Evolutionary conservation across 2,888 invertebrate species (phyloP).

Genomic region (Tinea pellionella): DNA sequence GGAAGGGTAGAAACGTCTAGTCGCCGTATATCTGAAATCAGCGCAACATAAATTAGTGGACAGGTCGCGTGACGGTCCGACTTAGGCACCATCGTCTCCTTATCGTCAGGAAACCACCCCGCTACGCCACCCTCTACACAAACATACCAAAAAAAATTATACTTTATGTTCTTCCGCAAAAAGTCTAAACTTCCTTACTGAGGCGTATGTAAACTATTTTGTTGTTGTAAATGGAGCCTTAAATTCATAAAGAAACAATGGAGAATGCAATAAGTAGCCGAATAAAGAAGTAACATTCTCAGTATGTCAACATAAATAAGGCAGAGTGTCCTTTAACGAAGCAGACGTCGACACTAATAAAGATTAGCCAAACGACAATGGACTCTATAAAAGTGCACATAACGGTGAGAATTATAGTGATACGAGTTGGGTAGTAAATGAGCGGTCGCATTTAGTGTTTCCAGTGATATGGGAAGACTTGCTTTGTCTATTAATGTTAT

Average conservation of each 20-base stretch:
- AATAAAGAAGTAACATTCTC: constrained; percentile 60
- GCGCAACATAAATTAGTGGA: constrained; percentile 66
- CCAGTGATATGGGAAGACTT: constrained; percentile 67
- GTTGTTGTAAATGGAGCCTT: not conserved
- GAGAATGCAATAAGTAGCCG: not conserved
- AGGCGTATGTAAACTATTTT: constrained; percentile 21
- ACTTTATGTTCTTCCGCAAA: constrained; percentile 34
- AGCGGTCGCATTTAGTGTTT: constrained; percentile 61
- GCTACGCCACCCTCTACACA: constrained; percentile 26
- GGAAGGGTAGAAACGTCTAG: constrained; percentile 39
- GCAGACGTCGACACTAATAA: constrained; percentile 50
- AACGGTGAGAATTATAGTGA: not conserved
- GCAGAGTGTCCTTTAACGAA: constrained; percentile 68
- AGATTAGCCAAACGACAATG: not conserved
- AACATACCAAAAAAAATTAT: constrained; percentile 28
- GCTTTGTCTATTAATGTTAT: constrained; percentile 69
- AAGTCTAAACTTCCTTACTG: constrained; percentile 38
- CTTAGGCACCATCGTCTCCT: constrained; percentile 58
- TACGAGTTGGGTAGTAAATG: constrained; percentile 47
- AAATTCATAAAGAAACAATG: not conserved
- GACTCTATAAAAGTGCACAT: not conserved
- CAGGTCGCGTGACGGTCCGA: constrained; percentile 64
- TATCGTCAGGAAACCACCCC: constrained; percentile 60
- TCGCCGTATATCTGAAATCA: constrained; percentile 56
- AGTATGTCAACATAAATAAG: constrained; percentile 67